Conservation (phyloP, 2,797 vertebrate genomes). For the Podargus strigoides region DNA sequence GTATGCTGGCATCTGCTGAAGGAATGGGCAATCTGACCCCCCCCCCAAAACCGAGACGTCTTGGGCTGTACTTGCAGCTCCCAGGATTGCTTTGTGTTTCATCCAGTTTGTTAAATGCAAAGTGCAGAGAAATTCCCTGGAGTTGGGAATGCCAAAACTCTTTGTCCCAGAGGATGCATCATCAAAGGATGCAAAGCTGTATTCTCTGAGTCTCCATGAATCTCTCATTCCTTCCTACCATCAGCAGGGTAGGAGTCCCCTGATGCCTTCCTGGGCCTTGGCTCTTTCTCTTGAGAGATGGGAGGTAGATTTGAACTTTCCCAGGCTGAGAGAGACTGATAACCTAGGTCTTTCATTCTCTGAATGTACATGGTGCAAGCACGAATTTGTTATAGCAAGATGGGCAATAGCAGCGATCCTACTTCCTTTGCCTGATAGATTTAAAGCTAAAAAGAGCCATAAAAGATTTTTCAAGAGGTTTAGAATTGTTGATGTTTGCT, state of each 20-base stretch:
- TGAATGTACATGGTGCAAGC: accelerated
- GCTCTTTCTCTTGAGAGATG: background rate
- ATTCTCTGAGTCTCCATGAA: background rate
- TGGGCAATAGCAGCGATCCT: background rate
- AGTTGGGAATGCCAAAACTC: background rate
- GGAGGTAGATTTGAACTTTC: background rate
- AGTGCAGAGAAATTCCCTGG: background rate
- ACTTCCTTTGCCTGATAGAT: background rate
- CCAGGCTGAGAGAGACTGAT: background rate
- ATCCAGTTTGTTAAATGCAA: background rate
- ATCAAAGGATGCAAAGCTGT: background rate
- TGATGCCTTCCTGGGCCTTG: background rate
- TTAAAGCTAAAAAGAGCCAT: background rate
- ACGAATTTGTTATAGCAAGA: background rate
- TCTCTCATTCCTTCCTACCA: background rate
- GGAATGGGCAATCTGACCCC: background rate
- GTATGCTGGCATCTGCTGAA: background rate
- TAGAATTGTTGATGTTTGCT: background rate
- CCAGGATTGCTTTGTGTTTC: background rate
- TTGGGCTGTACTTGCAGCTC: background rate
- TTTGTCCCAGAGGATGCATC: background rate
- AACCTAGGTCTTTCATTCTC: background rate
- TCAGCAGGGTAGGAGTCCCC: background rate
- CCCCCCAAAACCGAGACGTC: background rate
- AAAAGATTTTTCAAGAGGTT: background rate